Conservation (phyloP, 2,113 vertebrate species). For the Sinosuthora webbiana region DNA sequence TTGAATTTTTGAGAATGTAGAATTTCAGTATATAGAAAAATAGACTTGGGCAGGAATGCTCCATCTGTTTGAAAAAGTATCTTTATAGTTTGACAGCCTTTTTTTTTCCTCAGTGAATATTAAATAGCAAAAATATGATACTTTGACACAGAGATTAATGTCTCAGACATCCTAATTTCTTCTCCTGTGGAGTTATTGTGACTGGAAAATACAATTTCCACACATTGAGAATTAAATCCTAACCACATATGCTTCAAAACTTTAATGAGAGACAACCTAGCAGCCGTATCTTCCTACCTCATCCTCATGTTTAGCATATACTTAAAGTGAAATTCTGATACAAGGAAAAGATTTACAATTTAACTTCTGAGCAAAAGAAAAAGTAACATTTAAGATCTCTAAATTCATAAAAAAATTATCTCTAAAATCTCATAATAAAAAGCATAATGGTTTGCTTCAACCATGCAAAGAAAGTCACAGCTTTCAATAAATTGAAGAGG, state of each 20-base stretch:
- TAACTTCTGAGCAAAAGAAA: not conserved
- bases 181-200: not conserved
- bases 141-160: not conserved
- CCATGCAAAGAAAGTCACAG: not conserved
- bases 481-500: not conserved
- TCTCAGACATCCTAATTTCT: not conserved
- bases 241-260: not conserved
- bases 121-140: not conserved
- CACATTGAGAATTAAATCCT: not conserved
- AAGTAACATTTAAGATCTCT: not conserved
- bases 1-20: not conserved
- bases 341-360: not conserved
- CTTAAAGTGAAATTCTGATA: not conserved
- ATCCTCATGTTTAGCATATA: not conserved
- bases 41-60: not conserved
- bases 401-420: not conserved
- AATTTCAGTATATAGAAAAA: not conserved
- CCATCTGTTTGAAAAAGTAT: not conserved
- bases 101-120: not conserved
- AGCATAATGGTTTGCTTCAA: not conserved
- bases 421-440: not conserved
- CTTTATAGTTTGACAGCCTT: not conserved
- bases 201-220: not conserved
- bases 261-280: not conserved
- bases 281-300: not conserved